Evolutionary conservation across 2,888 invertebrate species (phyloP).

Genomic region (Trypoxylon attenuatum): DNA sequence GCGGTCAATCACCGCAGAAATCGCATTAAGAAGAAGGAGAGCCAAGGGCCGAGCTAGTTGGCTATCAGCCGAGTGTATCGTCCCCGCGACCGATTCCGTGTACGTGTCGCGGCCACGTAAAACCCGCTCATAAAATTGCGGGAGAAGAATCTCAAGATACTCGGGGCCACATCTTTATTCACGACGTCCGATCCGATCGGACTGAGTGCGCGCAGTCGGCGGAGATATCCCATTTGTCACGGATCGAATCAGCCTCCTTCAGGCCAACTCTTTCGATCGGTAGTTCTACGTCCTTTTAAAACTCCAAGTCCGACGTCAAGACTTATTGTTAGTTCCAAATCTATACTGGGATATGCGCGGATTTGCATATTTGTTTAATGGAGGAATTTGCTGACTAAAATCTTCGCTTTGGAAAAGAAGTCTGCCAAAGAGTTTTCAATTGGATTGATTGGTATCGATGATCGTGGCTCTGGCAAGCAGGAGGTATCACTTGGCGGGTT

Average conservation of each 20-base stretch:
- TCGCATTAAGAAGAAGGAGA: neutral
- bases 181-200: constrained; percentile 9
- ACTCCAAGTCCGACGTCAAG: no score
- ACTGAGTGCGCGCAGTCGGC: neutral
- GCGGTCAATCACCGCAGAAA: neutral
- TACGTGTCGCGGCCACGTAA: neutral
- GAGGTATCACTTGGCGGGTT: no score
- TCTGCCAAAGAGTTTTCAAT: no score
- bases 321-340: no score
- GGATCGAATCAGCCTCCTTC: constrained; percentile 2
- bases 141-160: neutral
- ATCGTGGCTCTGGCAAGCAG: no score
- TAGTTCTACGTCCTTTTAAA: neutral
- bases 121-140: neutral
- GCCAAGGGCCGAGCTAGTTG: neutral
- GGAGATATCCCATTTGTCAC: constrained; percentile 4
- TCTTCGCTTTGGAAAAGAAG: no score
- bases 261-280: constrained; percentile 2
- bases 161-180: constrained; percentile 12
- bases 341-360: no score
- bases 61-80: neutral
- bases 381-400: no score
- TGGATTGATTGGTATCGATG: no score
- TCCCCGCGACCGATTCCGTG: no score
- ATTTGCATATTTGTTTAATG: no score